Conservation (phyloP, 2,888 invertebrate species). For the Papilio gigon region DNA sequence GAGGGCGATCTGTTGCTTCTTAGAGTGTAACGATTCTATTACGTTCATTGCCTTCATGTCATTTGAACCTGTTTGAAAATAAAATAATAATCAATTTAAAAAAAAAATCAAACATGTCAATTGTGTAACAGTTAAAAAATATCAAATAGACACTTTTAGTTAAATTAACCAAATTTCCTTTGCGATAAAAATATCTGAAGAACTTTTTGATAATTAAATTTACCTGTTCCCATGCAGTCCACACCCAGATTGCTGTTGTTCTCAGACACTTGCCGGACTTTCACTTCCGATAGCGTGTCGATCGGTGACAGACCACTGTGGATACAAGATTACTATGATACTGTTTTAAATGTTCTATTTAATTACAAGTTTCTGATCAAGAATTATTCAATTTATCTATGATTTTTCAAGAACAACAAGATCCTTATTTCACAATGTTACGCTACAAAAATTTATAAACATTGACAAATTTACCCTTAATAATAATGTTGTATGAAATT, state of each 20-base stretch:
- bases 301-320: conserved; percentile 94
- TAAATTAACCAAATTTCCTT: no score
- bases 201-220: background rate
- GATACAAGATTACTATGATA: conserved; percentile 22
- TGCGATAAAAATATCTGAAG: background rate
- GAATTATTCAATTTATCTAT: no score
- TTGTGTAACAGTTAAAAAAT: no score
- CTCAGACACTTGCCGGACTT: conserved; percentile 93
- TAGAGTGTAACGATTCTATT: conserved; percentile 97
- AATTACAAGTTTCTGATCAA: background rate
- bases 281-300: conserved; percentile 94
- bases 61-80: conserved; percentile 66
- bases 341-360: no score
- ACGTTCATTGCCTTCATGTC: conserved; percentile 98
- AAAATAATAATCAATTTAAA: background rate
- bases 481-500: no score
- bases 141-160: no score
- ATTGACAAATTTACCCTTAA: no score
- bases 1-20: conserved; percentile 97
- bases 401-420: no score
- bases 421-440: no score
- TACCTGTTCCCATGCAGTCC: conserved; percentile 94
- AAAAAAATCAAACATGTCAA: no score
- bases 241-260: conserved; percentile 94
- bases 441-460: no score